These are phyloP conservation scores for Oscheius onirici DNA, from an alignment of 2,888 invertebrate species.

Conservation along the genomic window DNA sequence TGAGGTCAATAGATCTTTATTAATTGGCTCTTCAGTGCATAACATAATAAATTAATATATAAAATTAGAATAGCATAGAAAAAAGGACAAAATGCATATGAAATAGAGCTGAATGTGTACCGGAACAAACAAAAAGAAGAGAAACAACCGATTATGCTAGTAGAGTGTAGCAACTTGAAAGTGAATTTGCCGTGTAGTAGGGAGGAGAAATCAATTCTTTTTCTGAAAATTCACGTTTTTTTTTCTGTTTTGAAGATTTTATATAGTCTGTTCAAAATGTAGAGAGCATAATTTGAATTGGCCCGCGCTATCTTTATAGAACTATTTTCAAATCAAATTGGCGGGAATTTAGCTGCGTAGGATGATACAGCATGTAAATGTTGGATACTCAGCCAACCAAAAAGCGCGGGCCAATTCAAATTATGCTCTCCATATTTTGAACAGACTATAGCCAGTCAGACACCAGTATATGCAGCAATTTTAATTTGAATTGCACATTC, in stretches of 20 bases:
- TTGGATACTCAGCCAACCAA: too few relatives aligned
- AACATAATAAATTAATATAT: constrained; percentile 25
- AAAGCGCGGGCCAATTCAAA: too few relatives aligned
- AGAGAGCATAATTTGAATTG: too few relatives aligned
- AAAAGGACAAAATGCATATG: constrained; percentile 3
- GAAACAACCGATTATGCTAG: constrained; percentile 25
- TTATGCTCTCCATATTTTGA: too few relatives aligned
- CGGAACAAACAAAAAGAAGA: constrained; percentile 3
- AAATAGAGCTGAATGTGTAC: constrained; percentile 1
- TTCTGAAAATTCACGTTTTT: constrained; percentile 8
- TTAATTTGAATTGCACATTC: too few relatives aligned
- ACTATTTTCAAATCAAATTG: too few relatives aligned
- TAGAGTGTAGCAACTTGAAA: constrained; percentile 27
- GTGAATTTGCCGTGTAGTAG: constrained; percentile 22
- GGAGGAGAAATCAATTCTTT: constrained; percentile 16
- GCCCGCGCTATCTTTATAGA: too few relatives aligned
- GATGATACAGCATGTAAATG: too few relatives aligned
- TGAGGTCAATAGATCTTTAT: constrained; percentile 28
- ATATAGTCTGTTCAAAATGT: neutral
- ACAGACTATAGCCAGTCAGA: too few relatives aligned
- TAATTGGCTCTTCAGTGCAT: constrained; percentile 34
- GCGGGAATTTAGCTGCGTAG: too few relatives aligned
- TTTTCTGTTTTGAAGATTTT: neutral
- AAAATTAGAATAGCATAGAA: constrained; percentile 28
- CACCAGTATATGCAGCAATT: too few relatives aligned